Conservation (phyloP, 2,888 invertebrate genomes). For the Drosophila multiciliata region DNA sequence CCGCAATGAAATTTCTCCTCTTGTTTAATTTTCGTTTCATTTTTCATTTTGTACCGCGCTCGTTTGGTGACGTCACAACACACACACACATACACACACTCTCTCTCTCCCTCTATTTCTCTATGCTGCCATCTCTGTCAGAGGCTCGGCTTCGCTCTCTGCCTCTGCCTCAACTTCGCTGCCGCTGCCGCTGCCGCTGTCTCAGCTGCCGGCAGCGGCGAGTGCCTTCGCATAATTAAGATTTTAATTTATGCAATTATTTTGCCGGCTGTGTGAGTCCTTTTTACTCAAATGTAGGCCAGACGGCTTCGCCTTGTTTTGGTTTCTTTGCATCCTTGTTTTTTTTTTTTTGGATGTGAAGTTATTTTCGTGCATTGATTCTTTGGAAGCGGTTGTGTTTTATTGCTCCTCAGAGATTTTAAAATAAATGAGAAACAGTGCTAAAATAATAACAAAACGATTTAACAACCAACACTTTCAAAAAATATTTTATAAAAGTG, state of each 20-base stretch:
- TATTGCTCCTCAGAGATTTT: conserved; percentile 9
- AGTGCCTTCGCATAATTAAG: conserved; percentile 72
- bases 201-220: conserved; percentile 40
- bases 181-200: not conserved
- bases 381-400: conserved; percentile 69
- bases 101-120: conserved; percentile 1
- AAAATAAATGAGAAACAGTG: not conserved
- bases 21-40: conserved; percentile 75
- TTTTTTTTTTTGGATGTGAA: conserved; percentile 41
- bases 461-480: not conserved
- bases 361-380: conserved; percentile 67
- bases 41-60: conserved; percentile 76
- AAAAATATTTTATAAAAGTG: not conserved
- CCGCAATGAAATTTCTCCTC: conserved; percentile 69
- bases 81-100: not conserved
- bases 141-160: conserved; percentile 43
- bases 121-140: conserved; percentile 21
- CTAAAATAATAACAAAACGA: not conserved
- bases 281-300: conserved; percentile 59
- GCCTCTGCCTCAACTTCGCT: conserved; percentile 14
- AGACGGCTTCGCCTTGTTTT: conserved; percentile 48
- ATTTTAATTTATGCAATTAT: conserved; percentile 82
- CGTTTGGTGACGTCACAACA: conserved; percentile 72
- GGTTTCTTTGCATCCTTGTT: conserved; percentile 18
- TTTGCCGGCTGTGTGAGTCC: conserved; percentile 72